Percentiles rank a stretch among this genome's conserved stretches.
phyloP scores from a whole-genome alignment of 37 sponge, comb jelly and placozoan genomes.

The Beroe forskalii region DNA sequence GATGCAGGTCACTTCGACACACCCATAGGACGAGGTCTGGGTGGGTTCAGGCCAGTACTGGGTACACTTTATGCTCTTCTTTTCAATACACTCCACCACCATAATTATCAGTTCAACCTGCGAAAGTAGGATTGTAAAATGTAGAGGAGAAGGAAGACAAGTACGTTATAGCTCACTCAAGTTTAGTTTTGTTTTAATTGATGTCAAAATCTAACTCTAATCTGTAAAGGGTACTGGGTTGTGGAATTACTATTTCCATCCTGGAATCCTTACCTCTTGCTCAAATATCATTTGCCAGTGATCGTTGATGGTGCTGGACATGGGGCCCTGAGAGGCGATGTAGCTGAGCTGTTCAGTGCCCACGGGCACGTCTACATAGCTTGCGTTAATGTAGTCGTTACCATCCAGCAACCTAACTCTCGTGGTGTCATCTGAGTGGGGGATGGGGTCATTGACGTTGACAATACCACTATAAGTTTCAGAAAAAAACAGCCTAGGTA shows the following conservation, averaged over 20 bases:
- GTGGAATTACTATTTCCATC: no score
- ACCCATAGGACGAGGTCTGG: background rate
- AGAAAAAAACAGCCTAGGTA: no score
- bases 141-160: no score
- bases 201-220: no score
- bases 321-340: constrained; percentile 70
- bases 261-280: constrained; percentile 67
- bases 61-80: constrained; percentile 61
- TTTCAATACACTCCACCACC: constrained; percentile 50
- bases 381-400: constrained; percentile 52
- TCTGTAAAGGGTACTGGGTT: no score
- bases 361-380: constrained; percentile 17
- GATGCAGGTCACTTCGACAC: background rate
- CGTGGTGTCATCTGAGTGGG: constrained; percentile 44
- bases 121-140: background rate
- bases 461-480: no score
- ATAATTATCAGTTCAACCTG: constrained; percentile 38
- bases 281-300: constrained; percentile 87
- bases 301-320: constrained; percentile 69
- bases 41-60: constrained; percentile 40
- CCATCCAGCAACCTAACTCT: constrained; percentile 12
- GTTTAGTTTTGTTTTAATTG: no score
- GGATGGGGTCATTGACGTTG: no score
- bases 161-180: no score
- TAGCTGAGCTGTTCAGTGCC: background rate